Evolutionary conservation across 2,797 vertebrate genomes (phyloP), one percentile per base, ranked within the genome.

Genomic region (Novumbra hubbsi): DNA sequence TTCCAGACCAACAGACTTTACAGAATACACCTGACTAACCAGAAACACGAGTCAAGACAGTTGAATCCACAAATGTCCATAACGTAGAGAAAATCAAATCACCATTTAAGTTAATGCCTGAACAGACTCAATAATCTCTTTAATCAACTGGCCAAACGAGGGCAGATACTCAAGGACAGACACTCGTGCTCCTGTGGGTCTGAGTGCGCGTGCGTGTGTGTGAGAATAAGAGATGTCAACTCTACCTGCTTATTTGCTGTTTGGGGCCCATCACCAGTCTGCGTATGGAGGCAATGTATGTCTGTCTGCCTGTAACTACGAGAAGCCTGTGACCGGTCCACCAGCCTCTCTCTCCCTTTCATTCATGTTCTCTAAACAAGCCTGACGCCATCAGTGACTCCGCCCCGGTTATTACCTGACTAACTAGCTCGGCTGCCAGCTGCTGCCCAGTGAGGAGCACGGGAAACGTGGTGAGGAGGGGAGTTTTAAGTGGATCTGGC

Each of bases 391-490:
- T 62, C 1, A 0, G 4, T 68, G 11, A 70, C 17, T 0, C 76
- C 72, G 34, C 81, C 78, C 77, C 34, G 6, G 8, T 0, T 7
- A 38, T 7, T 1, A 84, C 82, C 71, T 21, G 80, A 45, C 73
- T 62, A 79, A 89, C 87, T 82, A 78, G 87, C 88, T 74, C 21
- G 50, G 69, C 16, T 72, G 27, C 63, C 67, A 52, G 67, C 50
- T 70, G 52, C 24, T 68, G 19, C 11, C 52, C 69, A 49, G 21
- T 14, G 12, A 41, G 21, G 38, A 68, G 19, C 5, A 45, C 2
- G 27, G 11, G 16, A 66, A 5, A 41, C 48, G 5, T 15, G 1
- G 67, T 24, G 5, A 12, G 3, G 12, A 68, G 64, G 15, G 27
- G 16, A 65, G 14, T 6, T 65, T 32, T 30, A 11, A 16, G 4